Evolutionary conservation across 2,113 vertebrate species (phyloP).

Genomic region (Urocolius indicus): DNA sequence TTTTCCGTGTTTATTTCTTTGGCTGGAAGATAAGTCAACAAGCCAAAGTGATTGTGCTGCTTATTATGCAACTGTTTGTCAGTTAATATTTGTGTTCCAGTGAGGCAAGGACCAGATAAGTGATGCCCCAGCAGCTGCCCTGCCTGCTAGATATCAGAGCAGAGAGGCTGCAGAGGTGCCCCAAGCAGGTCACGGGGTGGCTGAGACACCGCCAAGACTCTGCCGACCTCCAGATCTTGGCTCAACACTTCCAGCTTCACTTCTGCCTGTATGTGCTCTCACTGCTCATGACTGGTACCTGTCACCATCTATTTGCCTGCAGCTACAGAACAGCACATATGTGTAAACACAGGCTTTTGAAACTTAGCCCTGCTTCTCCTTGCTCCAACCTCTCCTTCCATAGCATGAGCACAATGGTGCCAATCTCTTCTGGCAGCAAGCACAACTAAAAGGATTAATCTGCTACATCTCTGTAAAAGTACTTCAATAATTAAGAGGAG

Average conservation of each 20-base stretch:
- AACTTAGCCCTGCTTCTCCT: neutral
- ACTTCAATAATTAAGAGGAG: slow-evolving; percentile 59
- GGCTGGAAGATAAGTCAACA: neutral
- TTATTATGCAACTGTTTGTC: slow-evolving; percentile 43
- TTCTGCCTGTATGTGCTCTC: fast-evolving
- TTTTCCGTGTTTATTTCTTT: slow-evolving; percentile 21
- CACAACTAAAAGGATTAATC: slow-evolving; percentile 64
- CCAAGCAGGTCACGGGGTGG: fast-evolving
- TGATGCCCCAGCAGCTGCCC: neutral
- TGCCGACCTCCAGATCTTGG: neutral
- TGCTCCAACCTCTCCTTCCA: neutral
- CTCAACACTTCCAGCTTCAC: fast-evolving
- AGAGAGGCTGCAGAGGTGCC: neutral
- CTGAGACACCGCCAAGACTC: neutral
- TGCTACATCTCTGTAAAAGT: slow-evolving; percentile 43
- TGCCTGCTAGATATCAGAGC: fast-evolving
- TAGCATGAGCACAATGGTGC: neutral
- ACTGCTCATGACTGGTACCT: neutral
- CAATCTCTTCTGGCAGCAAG: slow-evolving; percentile 44
- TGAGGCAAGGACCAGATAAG: slow-evolving; percentile 26
- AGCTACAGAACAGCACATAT: neutral
- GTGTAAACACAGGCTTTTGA: neutral
- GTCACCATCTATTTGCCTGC: fast-evolving
- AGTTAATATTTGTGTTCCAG: slow-evolving; percentile 54
- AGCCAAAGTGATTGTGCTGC: neutral